A percentile compares a stretch with the other conserved stretches of the same genome.
Conservation (phyloP, 2,113 vertebrate species). For the Ondatra zibethicus region DNA sequence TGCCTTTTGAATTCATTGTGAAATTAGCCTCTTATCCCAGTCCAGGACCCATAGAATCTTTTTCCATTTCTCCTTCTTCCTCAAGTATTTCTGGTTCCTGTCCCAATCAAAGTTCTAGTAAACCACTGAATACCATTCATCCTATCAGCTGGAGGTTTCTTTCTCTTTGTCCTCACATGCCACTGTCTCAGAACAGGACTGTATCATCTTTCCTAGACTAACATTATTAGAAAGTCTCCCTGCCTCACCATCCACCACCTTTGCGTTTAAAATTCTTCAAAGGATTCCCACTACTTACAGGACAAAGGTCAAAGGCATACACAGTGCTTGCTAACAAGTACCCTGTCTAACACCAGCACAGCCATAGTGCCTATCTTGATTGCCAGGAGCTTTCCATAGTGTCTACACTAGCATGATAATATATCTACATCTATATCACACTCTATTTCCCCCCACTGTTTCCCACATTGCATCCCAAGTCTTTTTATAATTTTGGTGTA, state of each 20-base stretch:
- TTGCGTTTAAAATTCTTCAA: slow-evolving; percentile 7
- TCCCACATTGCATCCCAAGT: background rate
- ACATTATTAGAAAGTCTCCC: background rate
- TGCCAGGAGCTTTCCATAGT: background rate
- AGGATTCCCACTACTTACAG: background rate
- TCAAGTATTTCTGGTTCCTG: background rate
- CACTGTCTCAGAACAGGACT: background rate
- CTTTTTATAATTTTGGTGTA: background rate
- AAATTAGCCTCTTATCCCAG: background rate
- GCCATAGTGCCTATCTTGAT: background rate
- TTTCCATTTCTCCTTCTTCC: background rate
- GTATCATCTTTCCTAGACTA: background rate
- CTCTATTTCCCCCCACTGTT: background rate
- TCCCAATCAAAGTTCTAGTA: background rate
- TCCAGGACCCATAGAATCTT: background rate
- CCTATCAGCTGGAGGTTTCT: background rate
- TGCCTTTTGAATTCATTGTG: background rate
- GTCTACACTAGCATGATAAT: background rate
- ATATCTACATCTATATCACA: too few species aligned
- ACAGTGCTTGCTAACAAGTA: background rate
- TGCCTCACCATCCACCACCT: background rate
- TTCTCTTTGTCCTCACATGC: background rate
- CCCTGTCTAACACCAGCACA: background rate
- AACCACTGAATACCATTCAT: background rate
- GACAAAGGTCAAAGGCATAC: background rate